phyloP scores from a whole-genome alignment of 2,797 vertebrate genomes.

The Florisuga fusca region DNA sequence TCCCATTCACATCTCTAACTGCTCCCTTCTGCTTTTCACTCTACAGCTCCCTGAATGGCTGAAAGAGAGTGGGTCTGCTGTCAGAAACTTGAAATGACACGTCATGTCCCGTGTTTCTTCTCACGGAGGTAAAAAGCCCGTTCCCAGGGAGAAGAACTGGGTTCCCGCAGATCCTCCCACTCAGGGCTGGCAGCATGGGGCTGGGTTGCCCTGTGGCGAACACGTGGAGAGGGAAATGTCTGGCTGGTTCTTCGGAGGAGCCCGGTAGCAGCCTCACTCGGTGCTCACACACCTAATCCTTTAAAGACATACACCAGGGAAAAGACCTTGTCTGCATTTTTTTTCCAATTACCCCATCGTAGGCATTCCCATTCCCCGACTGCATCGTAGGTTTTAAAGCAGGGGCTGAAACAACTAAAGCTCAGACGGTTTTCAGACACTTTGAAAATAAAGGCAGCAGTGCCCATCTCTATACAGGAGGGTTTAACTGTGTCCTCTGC shows the following conservation, averaged over 20 bases:
- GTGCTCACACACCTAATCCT: neutral
- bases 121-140: neutral
- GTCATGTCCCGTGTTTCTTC: neutral
- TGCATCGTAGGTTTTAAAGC: neutral
- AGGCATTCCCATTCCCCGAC: neutral
- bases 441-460: neutral
- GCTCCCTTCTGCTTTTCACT: neutral
- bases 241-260: neutral
- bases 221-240: neutral
- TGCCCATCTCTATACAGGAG: neutral
- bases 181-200: neutral
- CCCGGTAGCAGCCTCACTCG: neutral
- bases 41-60: neutral
- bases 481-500: neutral
- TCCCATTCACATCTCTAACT: conserved; percentile 14
- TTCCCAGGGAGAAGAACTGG: neutral
- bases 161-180: neutral
- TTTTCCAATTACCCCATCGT: neutral
- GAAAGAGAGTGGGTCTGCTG: neutral
- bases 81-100: conserved; percentile 16
- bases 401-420: neutral
- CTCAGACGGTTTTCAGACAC: neutral
- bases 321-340: neutral
- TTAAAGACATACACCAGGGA: neutral
- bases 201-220: neutral